Conservation (phyloP, 2,888 invertebrate genomes). For the Synergus laeviventris region DNA sequence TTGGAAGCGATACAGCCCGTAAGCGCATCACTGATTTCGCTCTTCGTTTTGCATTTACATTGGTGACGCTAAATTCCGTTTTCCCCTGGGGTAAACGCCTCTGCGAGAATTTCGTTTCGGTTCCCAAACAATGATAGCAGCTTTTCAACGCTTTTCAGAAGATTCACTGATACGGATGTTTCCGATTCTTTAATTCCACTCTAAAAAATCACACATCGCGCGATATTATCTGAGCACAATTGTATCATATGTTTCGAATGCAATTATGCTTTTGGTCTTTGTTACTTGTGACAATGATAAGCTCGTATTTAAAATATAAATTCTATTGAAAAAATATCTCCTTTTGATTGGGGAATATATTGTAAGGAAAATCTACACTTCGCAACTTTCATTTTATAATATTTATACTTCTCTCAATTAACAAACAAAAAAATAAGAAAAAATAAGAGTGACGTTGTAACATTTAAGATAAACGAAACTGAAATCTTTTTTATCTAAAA, state of each 20-base stretch:
- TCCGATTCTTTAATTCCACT: slow-evolving; percentile 35
- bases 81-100: slow-evolving; percentile 34
- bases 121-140: slow-evolving; percentile 39
- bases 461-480: too few species aligned
- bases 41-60: slow-evolving; percentile 38
- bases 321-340: neutral
- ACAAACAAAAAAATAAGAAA: neutral
- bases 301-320: neutral
- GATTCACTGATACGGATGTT: slow-evolving; percentile 38
- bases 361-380: neutral
- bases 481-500: too few species aligned
- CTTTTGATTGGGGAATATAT: neutral
- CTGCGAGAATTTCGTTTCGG: slow-evolving; percentile 38
- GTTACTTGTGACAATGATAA: slow-evolving; percentile 1
- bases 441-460: too few species aligned
- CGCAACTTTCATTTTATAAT: neutral
- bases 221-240: slow-evolving; percentile 6
- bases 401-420: neutral
- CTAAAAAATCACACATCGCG: slow-evolving; percentile 10
- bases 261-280: neutral
- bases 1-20: slow-evolving; percentile 32
- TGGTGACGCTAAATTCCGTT: slow-evolving; percentile 37
- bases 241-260: neutral
- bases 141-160: slow-evolving; percentile 39
- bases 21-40: slow-evolving; percentile 37